Conservation (phyloP, 2,888 invertebrate genomes). For the Blastobasis lacticolella region DNA sequence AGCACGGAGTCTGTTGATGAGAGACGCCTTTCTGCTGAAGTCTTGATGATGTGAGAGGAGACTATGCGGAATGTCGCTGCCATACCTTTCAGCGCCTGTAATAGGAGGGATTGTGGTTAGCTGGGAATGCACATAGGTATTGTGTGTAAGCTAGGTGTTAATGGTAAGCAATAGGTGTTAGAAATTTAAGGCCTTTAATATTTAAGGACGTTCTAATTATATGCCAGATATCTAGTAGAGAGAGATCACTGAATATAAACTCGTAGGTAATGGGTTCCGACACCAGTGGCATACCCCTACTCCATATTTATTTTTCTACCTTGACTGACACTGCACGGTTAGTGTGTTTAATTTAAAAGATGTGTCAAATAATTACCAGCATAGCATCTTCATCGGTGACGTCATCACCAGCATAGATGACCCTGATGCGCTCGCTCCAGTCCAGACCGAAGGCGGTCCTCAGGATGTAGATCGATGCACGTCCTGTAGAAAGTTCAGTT, state of each 20-base stretch:
- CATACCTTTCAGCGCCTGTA: slow-evolving; percentile 92
- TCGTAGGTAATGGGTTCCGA: no score
- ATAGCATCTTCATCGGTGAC: slow-evolving; percentile 93
- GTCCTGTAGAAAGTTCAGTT: slow-evolving; percentile 48
- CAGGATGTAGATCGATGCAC: slow-evolving; percentile 92
- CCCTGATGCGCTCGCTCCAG: slow-evolving; percentile 92
- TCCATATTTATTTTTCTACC: no score
- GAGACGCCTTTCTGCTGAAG: slow-evolving; percentile 88
- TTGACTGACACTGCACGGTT: no score
- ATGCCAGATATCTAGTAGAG: no score
- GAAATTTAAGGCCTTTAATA: no score
- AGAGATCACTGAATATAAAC: no score
- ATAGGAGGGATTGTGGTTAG: neutral
- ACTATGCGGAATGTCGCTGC: slow-evolving; percentile 93
- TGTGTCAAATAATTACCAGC: slow-evolving; percentile 73
- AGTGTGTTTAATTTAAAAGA: no score
- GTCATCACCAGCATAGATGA: slow-evolving; percentile 93
- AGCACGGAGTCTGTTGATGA: slow-evolving; percentile 92
- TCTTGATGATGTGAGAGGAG: slow-evolving; percentile 87
- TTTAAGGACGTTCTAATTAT: no score
- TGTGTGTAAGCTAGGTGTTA: no score
- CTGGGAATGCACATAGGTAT: no score
- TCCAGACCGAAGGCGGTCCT: slow-evolving; percentile 93
- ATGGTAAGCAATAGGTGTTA: no score
- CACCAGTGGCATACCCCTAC: no score